These are phyloP conservation scores for Acrossocheilus wenchowensis DNA, from an alignment of 2,797 vertebrate genomes.

Conservation along the genomic window DNA sequence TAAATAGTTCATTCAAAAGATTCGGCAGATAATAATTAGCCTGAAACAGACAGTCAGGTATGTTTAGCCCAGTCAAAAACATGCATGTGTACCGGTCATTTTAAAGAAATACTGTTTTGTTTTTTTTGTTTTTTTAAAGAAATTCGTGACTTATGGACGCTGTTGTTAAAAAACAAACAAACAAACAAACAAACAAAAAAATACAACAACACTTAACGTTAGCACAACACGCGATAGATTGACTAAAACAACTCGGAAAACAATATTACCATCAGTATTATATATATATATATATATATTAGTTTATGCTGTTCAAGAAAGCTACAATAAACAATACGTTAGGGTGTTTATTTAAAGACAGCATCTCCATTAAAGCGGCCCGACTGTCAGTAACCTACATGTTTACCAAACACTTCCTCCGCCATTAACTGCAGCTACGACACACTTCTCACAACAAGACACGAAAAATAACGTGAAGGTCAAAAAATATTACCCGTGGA, in stretches of 20 bases:
- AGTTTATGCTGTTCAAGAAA: not conserved
- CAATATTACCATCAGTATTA: not conserved
- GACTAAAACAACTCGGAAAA: not conserved
- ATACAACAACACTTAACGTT: no score
- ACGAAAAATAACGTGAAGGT: fast-evolving
- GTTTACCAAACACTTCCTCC: conserved; percentile 34
- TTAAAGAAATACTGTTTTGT: no score
- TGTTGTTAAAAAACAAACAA: not conserved
- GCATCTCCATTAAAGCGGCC: not conserved
- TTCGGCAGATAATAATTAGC: not conserved
- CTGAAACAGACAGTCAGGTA: not conserved
- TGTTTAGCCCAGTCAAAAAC: not conserved
- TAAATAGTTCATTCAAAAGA: not conserved
- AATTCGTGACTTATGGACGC: not conserved
- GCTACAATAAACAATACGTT: not conserved
- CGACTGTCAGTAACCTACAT: not conserved
- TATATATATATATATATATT: no score
- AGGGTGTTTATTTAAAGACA: not conserved
- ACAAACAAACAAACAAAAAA: no score
- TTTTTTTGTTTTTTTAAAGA: no score
- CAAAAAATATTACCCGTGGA: conserved; percentile 72
- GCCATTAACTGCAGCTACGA: not conserved
- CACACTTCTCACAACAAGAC: not conserved
- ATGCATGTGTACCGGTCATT: not conserved
- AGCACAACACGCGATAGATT: not conserved